A percentile compares a stretch with the other conserved stretches of the same genome.
Conservation (phyloP, 2,797 vertebrate genomes). For the Gallinago solitaria region DNA sequence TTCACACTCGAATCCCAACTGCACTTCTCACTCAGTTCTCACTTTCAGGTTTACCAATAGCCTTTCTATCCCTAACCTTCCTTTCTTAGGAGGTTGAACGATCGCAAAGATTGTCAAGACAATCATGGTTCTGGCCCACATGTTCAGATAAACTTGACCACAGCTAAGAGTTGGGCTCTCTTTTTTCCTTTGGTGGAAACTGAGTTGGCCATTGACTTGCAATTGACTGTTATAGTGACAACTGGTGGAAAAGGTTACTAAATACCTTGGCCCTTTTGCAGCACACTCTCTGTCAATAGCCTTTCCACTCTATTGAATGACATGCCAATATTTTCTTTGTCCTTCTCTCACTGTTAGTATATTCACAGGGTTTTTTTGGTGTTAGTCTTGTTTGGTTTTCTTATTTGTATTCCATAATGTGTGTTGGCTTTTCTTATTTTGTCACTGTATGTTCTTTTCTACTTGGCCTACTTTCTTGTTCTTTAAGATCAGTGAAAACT, state of each 20-base stretch:
- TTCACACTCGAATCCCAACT: background rate
- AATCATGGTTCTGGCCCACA: background rate
- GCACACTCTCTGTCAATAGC: background rate
- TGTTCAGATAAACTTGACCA: background rate
- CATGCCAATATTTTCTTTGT: slow-evolving; percentile 1
- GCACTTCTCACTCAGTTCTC: background rate
- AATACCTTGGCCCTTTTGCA: background rate
- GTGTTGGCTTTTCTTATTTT: background rate
- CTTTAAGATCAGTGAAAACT: background rate
- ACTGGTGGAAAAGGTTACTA: background rate
- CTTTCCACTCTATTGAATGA: background rate
- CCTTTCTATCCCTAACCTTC: background rate
- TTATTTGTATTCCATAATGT: background rate
- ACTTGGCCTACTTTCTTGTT: background rate
- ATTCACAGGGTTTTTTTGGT: background rate
- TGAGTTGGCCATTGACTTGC: background rate
- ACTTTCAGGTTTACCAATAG: background rate
- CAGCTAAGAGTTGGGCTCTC: background rate
- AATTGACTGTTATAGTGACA: background rate
- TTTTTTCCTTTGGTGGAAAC: background rate
- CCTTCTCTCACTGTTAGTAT: background rate
- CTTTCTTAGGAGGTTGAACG: background rate
- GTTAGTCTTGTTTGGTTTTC: background rate
- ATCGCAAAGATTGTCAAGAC: background rate
- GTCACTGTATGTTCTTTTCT: background rate